A percentile compares a stretch with the other conserved stretches of the same genome.
Evolutionary conservation across 1,140 invertebrate genomes (phyloP).

Genomic region (Heliconius hermathena): DNA sequence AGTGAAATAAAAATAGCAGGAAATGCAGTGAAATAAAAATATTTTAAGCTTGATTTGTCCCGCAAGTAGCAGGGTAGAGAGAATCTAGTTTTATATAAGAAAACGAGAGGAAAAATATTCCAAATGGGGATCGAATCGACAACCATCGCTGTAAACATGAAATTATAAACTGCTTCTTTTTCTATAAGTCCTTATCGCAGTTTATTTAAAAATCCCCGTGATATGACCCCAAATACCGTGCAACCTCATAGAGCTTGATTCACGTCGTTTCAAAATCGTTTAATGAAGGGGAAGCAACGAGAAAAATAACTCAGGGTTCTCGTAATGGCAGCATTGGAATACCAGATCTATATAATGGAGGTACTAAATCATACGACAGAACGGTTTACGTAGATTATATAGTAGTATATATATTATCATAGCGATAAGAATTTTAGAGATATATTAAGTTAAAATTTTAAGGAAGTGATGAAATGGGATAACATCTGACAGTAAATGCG

Average conservation of each 20-base stretch:
- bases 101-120: too few species aligned
- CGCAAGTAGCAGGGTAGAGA: too few species aligned
- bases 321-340: slow-evolving; percentile 21
- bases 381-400: not conserved
- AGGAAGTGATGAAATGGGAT: too few species aligned
- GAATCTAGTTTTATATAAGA: too few species aligned
- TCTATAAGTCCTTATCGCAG: not conserved
- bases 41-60: too few species aligned
- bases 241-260: slow-evolving; percentile 10
- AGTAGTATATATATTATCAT: too few species aligned
- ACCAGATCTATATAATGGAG: slow-evolving; percentile 26
- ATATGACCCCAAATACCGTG: not conserved
- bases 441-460: too few species aligned
- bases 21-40: too few species aligned
- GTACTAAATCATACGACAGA: slow-evolving; percentile 22
- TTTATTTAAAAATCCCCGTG: not conserved
- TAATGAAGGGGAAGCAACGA: slow-evolving; percentile 20
- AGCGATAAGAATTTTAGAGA: not conserved
- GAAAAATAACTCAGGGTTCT: slow-evolving; percentile 22
- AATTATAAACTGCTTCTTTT: not conserved
- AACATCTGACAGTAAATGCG: too few species aligned
- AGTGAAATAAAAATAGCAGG: too few species aligned
- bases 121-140: not conserved
- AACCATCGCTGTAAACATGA: too few species aligned
- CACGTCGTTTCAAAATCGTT: slow-evolving; percentile 9